These are phyloP conservation scores for Ciconia stormi DNA, from an alignment of 2,113 vertebrate genomes.

Conservation along the genomic window DNA sequence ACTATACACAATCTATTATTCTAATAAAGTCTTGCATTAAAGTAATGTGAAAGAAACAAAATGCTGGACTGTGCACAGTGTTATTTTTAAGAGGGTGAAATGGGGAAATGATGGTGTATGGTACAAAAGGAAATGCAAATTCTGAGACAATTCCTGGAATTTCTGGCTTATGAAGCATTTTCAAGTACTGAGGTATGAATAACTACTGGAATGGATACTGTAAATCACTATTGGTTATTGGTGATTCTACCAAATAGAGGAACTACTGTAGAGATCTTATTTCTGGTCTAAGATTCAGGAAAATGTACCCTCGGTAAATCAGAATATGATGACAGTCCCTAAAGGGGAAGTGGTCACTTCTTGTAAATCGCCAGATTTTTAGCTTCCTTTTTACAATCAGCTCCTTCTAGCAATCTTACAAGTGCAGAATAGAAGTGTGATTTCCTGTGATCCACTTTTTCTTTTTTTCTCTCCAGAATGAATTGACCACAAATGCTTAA, in stretches of 20 bases:
- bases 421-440: neutral
- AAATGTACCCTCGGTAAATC: neutral
- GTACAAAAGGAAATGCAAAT: neutral
- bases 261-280: neutral
- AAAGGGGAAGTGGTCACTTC: conserved; percentile 43
- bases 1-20: neutral
- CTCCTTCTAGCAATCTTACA: conserved; percentile 51
- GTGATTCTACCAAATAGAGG: neutral
- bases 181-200: neutral
- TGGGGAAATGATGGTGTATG: neutral
- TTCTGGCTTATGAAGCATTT: neutral
- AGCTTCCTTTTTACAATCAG: conserved; percentile 31
- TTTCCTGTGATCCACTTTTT: conserved; percentile 8
- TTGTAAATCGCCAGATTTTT: conserved; percentile 30
- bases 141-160: neutral
- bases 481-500: neutral
- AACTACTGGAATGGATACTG: neutral
- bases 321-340: conserved; percentile 16
- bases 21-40: neutral
- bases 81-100: neutral
- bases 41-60: neutral
- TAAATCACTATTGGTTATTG: neutral
- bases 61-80: neutral
- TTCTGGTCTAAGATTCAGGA: neutral
- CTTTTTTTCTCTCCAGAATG: neutral